These are phyloP conservation scores for Phasianus colchicus DNA, from an alignment of 2,113 vertebrate genomes.

Conservation along the genomic window DNA sequence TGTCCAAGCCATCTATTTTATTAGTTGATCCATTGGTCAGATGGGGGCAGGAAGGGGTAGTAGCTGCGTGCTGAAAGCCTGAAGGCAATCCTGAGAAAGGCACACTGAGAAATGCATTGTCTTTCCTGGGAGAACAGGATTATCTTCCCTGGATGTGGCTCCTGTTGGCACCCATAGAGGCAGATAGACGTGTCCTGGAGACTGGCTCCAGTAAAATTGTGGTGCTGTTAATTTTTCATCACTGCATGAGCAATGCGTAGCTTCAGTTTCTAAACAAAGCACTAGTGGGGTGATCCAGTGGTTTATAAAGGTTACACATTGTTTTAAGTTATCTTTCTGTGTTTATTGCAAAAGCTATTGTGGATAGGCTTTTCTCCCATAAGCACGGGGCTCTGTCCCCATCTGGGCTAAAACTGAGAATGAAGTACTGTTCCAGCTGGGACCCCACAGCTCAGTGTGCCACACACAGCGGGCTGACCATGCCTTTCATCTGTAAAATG, in stretches of 20 bases:
- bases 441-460: background rate
- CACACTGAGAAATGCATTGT: background rate
- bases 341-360: background rate
- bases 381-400: accelerated
- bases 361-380: background rate
- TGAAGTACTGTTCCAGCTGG: background rate
- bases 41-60: background rate
- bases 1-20: background rate
- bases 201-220: background rate
- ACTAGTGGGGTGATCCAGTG: background rate
- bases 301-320: background rate
- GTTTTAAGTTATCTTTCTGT: background rate
- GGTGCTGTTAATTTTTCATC: background rate
- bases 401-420: background rate
- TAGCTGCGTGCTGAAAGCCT: background rate
- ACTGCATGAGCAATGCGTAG: background rate
- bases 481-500: background rate
- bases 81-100: background rate
- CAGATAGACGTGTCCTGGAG: background rate
- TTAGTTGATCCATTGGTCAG: background rate
- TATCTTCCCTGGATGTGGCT: background rate
- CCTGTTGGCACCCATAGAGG: background rate
- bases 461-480: accelerated
- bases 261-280: background rate
- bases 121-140: background rate